A percentile compares a stretch with the other conserved stretches of the same genome.
Evolutionary conservation across 2,888 invertebrate species (phyloP).

Genomic region (Julus scandinavius): DNA sequence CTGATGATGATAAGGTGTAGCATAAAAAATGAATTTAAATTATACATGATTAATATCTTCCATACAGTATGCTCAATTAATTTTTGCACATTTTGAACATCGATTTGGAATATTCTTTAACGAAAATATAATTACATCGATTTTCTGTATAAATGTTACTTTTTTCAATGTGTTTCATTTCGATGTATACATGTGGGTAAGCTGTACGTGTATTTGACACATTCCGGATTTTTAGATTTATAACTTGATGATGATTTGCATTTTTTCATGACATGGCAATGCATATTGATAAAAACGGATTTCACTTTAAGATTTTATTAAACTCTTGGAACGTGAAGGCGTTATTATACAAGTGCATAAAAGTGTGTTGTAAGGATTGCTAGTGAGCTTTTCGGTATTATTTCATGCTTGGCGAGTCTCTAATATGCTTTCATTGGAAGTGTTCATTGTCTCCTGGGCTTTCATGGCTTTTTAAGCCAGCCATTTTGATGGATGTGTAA

Average conservation of each 20-base stretch:
- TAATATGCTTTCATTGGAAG: slow-evolving; percentile 23
- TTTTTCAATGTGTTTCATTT: too few relatives aligned
- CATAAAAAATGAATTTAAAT: too few relatives aligned
- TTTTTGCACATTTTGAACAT: background rate
- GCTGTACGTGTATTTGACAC: too few relatives aligned
- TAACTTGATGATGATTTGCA: background rate
- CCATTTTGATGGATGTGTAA: slow-evolving; percentile 33
- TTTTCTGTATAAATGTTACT: too few relatives aligned
- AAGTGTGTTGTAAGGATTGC: background rate
- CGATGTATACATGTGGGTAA: too few relatives aligned
- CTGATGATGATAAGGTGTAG: too few relatives aligned
- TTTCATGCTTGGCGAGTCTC: background rate
- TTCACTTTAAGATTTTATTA: background rate
- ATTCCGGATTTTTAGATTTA: background rate
- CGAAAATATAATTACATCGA: background rate
- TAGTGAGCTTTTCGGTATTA: background rate
- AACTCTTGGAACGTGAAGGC: background rate
- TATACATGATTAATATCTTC: background rate
- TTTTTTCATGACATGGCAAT: background rate
- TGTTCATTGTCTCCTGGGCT: slow-evolving; percentile 25
- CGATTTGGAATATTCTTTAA: background rate
- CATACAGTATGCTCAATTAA: background rate
- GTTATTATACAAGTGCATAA: background rate
- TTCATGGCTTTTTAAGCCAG: slow-evolving; percentile 33
- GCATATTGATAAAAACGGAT: background rate